These are phyloP conservation scores for Leiothrix lutea DNA, from an alignment of 2,113 vertebrate species.

Conservation along the genomic window DNA sequence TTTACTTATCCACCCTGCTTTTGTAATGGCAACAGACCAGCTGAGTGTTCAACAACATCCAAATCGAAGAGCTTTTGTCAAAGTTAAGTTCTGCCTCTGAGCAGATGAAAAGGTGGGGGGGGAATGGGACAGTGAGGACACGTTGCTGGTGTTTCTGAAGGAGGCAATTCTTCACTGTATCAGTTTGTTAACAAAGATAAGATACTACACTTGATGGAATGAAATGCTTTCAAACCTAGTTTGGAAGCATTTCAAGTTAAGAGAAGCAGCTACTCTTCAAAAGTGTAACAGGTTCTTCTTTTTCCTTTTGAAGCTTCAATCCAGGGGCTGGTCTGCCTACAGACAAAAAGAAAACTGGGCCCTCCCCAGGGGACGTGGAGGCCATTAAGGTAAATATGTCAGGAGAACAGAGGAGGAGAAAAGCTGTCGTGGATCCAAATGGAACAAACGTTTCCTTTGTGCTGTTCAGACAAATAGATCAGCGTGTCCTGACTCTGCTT, in stretches of 20 bases:
- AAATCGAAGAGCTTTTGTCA: not conserved
- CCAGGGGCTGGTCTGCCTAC: constrained; percentile 86
- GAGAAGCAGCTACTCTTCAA: constrained; percentile 67
- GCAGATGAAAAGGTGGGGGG: not conserved
- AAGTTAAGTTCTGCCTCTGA: not conserved
- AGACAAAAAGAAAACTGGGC: constrained; percentile 91
- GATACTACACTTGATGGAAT: constrained; percentile 91
- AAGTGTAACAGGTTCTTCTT: not conserved
- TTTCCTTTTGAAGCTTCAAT: constrained; percentile 81
- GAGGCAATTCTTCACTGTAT: constrained; percentile 83
- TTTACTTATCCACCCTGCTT: not conserved
- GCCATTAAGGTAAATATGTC: constrained; percentile 89
- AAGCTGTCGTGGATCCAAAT: accelerated
- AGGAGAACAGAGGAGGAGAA: not conserved
- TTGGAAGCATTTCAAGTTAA: constrained; percentile 70
- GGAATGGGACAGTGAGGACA: not conserved
- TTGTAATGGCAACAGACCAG: not conserved
- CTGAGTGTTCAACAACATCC: constrained; percentile 47
- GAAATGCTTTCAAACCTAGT: constrained; percentile 71
- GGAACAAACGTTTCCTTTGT: not conserved
- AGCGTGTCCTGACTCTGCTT: not conserved
- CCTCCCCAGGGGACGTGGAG: constrained; percentile 90
- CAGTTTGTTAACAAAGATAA: constrained; percentile 93
- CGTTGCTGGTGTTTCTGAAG: constrained; percentile 82
- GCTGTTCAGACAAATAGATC: not conserved